Evolutionary conservation across 2,113 vertebrate genomes (phyloP), one percentile per base, ranked within the genome.

Genomic region (Hippocampus guttulatus): DNA sequence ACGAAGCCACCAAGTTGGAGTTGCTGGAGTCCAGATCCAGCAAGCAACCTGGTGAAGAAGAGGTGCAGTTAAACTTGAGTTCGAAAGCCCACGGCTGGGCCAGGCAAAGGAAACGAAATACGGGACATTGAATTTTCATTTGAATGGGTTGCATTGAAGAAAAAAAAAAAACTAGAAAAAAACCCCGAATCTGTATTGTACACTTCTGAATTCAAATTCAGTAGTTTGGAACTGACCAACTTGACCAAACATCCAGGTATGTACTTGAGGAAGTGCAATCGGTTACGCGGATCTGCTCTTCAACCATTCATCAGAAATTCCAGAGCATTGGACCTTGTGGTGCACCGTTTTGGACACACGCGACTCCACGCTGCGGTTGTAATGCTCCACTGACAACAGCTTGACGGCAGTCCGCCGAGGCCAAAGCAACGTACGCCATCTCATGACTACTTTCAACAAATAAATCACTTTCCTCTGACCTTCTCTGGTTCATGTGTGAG

Each of bases 21-120:
- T 91, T 91, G 68, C 78, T 90, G 76, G 87, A 79, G 78, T 91
- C 91, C 68, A 93, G 81, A 49, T 93, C 90, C 21, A 93, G 73
- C 73, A 93, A 85, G 81, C 66, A 88, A 70, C 88, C 92, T 93
- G 64, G 25, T 11, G 27, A 33, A 41, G 18, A 51, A 33, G 69
- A 54, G 47, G 15, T 49, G 47, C 47, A 5, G 15, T 5, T 3
- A 18, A 51, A 51, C 18, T 51, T 51, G 16, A 51, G 3, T 20
- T 51, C 20, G 15, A 51, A 51, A 51, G 47, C 0, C 11, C 11
- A 47, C 11, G 15, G 45, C 15, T 47, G 45, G 45, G 45, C 15
- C 3, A 47, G 45, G 45, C 14, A 33, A 33, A 33, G 30, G 30
- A 5, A 33, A 33, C 5, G 30, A 33, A 33, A 33, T 33, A 33